Base-by-base conservation (phyloP, 2,113 vertebrate genomes). In the Austrofundulus limnaeus region DNA sequence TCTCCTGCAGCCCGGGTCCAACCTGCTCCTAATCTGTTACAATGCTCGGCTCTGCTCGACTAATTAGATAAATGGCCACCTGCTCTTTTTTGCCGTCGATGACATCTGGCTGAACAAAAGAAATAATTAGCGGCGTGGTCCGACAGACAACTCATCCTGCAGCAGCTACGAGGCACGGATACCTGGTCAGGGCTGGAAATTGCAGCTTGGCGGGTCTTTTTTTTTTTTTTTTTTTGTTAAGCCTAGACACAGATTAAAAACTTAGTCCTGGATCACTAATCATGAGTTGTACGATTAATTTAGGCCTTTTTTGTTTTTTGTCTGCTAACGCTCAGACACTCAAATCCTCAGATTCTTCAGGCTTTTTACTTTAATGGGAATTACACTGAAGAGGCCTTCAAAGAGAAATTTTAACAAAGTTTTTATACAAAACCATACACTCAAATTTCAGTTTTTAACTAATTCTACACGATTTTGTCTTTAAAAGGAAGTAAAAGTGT, bases 81-180 rank as follows among this genome's bases (percentile, higher is more conserved):
- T 91, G 91, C 86, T 88, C 82, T 68, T 82, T 64, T 34, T 73
- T 78, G 52, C 58, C 63, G 78, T 78, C 80, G 48, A 74, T 79
- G 91, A 85, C 91, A 92, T 92, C 90, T 93, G 92, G 82, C 82
- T 60, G 80, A 88, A 92, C 89, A 91, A 91, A 88, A 87, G 85
- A 86, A 85, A 82, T 75, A 84, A 89, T 88, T 85, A 88, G 74
- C 77, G 66, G 34, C 79, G 59, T 67, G 71, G 81, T 1, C 79
- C 77, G 70, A 81, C 69, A 72, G 88, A 86, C 72, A 78, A 81
- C 39, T 80, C 34, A 38, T 71, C 65, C 62, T 42, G 66, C 53
- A 74, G 49, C 61, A 76, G 80, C 65, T 70, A 57, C 59, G 38
- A 77, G 75, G 47, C 66, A 56, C 67, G 78, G 77, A 69, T 89